These are phyloP conservation scores for Oreortyx pictus DNA, from an alignment of 2,797 vertebrate species.

Conservation along the genomic window DNA sequence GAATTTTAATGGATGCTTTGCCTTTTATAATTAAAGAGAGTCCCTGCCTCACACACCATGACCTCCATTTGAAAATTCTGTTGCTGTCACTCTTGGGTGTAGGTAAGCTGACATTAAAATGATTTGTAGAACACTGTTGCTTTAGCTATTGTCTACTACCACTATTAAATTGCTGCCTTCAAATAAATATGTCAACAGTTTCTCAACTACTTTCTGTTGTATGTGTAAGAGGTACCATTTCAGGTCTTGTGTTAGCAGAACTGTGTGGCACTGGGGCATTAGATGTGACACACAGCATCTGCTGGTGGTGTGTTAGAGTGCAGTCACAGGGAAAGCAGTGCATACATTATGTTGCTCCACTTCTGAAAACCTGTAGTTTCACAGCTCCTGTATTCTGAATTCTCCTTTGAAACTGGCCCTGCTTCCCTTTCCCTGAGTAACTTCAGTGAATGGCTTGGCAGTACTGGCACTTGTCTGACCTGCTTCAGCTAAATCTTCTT, in stretches of 20 bases:
- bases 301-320: not conserved
- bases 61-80: not conserved
- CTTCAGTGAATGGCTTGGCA: not conserved
- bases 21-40: not conserved
- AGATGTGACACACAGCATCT: not conserved
- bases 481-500: not conserved
- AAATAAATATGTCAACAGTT: not conserved
- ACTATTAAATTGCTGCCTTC: not conserved
- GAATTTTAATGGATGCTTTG: not conserved
- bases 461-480: not conserved
- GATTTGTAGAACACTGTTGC: not conserved
- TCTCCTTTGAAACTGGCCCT: not conserved
- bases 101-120: not conserved
- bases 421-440: not conserved
- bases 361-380: not conserved
- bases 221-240: not conserved
- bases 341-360: not conserved
- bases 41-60: not conserved
- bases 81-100: not conserved
- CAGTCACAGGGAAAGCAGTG: fast-evolving
- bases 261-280: not conserved
- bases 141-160: not conserved
- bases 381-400: fast-evolving
- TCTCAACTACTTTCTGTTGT: not conserved
- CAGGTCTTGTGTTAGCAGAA: not conserved